Evolutionary conservation across 2,113 vertebrate species (phyloP), one percentile per base, ranked within the genome.

Genomic region (Psilopogon haemacephalus): DNA sequence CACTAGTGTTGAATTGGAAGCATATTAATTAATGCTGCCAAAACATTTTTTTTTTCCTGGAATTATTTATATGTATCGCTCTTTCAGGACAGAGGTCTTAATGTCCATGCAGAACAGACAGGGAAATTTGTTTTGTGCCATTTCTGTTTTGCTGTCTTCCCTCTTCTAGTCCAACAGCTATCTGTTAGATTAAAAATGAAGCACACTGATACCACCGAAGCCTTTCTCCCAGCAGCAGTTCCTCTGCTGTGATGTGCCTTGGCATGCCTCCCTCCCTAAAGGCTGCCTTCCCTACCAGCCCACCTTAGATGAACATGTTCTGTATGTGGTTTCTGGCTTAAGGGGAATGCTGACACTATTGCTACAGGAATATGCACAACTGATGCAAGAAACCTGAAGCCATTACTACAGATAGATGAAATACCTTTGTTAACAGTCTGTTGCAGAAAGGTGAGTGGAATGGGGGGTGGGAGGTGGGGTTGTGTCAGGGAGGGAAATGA

Each of bases 401-500:
- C 70, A 10, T 62, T 59, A 16, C 93, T 88, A 37, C 75, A 91
- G 64, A 44, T 11, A 79, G 59, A 35, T 73, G 70, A 85, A 50
- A 63, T 20, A 17, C 33, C n/a, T 85, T 93, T 95, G 71, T 87
- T 87, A 77, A 26, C 21, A 46, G 60, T 10, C 71, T 85, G 88
- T 83, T 95, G 79, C 80, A 89, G 68, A 52, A 74, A 24, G 7
- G 56, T 83, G 59, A 83, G 59, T 86, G 30, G 32, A 88, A 94
- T 7, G 42, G 42, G 42, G 42, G n/a, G n/a, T n/a, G n/a, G n/a
- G n/a, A 15, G 7, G 14, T 15, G 40, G 40, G 40, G 52, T 46
- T 32, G 42, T n/a, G n/a, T n/a, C n/a, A n/a, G 2, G 12, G 8
- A 35, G 79, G 58, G 86, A 65, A 27, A 52, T 0, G 5, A 33